Evolutionary conservation across 2,888 invertebrate genomes (phyloP), one percentile per base, ranked within the genome.

Genomic region (Euplagia quadripunctaria): DNA sequence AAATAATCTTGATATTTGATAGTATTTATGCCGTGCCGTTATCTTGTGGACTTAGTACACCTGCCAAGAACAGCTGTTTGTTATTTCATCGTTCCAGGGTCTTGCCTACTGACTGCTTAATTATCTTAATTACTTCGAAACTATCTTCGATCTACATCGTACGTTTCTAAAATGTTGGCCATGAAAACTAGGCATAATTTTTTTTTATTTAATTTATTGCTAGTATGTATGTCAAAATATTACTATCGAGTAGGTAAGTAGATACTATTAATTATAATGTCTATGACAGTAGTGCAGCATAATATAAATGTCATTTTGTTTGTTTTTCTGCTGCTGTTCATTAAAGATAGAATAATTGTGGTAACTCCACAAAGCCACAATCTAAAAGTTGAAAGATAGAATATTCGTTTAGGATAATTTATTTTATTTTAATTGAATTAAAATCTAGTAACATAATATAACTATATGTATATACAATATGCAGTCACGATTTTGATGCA

Each of bases 21-120:
- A 67, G 64, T 70, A 72, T 74, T 78, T 75, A 68, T 51, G 63
- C 49, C 76, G 51, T 51, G 63, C 49, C 76, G 51, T 76, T 82
- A 79, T 78, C 79, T 71, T 68, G 71, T 51, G 67, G 65, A 71
- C 63, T 72, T 78, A 76, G 42, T 71, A 46, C 89, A 90, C 89
- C 91, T 91, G 91, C 87, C 77, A 9, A n/a, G 58, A 84, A 85
- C 89, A 90, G 90, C 88, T 90, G 89, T 84, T 78, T 71, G 64
- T 70, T 68, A 65, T 74, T 73, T 70, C 68, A 71, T 78, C 63
- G 68, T 55, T 64, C 66, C 14, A 74, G 71, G 74, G 78, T 65
- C 77, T 80, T 75, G 76, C 75, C 81, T 84, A 86, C 85, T 83
- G 85, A 80, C 83, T 86, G 73, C 82, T 85, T 86, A 89, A 89